Conservation (phyloP, 2,797 vertebrate genomes). For the Carapus acus region DNA sequence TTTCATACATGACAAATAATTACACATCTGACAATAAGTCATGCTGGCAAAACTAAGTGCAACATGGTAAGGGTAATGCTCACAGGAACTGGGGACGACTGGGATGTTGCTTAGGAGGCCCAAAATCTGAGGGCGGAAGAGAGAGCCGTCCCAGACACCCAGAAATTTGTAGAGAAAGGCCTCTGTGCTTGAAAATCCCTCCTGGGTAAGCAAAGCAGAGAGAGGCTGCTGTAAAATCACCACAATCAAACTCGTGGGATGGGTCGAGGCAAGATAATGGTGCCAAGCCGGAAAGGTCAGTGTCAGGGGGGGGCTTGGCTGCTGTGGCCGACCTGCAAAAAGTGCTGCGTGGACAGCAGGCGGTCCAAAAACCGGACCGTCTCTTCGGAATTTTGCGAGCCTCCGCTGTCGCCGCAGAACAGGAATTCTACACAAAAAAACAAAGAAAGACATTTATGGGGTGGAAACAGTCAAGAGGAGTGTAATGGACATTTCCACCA, state of each 20-base stretch:
- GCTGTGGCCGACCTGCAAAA: conserved; percentile 80
- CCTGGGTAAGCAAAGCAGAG: conserved; percentile 66
- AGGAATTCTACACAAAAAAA: conserved; percentile 74
- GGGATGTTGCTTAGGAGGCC: conserved; percentile 84
- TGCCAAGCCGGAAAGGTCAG: not conserved
- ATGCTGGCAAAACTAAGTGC: not conserved
- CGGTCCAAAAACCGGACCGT: conserved; percentile 75
- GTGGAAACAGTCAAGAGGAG: conserved; percentile 2
- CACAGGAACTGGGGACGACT: conserved; percentile 77
- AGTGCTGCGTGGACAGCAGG: conserved; percentile 77
- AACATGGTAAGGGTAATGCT: conserved; percentile 38
- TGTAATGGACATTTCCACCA: too few relatives aligned
- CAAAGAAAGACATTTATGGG: conserved; percentile 6
- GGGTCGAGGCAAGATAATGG: not conserved
- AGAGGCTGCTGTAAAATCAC: conserved; percentile 4
- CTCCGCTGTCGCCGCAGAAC: conserved; percentile 72
- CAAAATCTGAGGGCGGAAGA: conserved; percentile 79
- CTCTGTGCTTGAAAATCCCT: conserved; percentile 85
- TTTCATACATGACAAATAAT: too few relatives aligned
- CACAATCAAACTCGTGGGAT: not conserved
- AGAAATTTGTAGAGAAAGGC: conserved; percentile 87
- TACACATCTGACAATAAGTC: too few relatives aligned
- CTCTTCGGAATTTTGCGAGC: conserved; percentile 64
- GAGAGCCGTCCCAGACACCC: conserved; percentile 83
- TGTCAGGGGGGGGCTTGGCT: not conserved